phyloP scores from a whole-genome alignment of 1,140 invertebrate species.

The Dermatophagoides farinae region DNA sequence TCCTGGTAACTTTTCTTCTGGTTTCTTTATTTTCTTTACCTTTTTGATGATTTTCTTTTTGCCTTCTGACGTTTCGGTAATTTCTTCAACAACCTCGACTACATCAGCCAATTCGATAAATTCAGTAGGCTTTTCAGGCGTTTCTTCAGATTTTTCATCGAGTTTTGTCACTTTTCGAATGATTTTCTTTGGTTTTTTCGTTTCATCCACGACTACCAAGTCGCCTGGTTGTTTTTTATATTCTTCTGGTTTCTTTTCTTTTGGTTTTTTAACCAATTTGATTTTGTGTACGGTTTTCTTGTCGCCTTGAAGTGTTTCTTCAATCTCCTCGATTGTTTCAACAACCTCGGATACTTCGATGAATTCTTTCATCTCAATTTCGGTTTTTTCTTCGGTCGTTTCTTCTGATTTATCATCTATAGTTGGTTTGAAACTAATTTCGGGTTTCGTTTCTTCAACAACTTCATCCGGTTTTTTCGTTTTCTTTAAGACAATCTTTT shows the following conservation, averaged over 20 bases:
- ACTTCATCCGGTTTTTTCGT: background rate
- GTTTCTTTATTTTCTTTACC: background rate
- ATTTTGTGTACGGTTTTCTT: too few species aligned
- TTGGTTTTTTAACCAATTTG: too few species aligned
- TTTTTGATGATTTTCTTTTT: background rate
- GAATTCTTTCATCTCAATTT: conserved; percentile 23
- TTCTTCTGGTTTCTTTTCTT: too few species aligned
- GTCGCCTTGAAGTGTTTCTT: conserved; percentile 18
- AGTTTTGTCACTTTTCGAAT: too few species aligned
- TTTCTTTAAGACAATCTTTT: conserved; percentile 12
- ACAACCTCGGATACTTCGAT: conserved; percentile 25
- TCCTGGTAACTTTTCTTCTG: background rate
- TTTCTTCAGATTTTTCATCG: too few species aligned
- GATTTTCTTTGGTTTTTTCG: too few species aligned
- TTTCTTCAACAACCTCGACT: too few species aligned
- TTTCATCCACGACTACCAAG: too few species aligned
- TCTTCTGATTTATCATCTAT: background rate
- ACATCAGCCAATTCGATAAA: too few species aligned
- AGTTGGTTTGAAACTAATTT: background rate
- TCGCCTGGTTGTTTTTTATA: too few species aligned
- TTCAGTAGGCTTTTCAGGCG: too few species aligned
- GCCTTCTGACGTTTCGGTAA: too few species aligned
- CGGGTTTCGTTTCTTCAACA: background rate
- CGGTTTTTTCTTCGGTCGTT: background rate
- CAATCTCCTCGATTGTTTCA: conserved; percentile 23